phyloP scores from a whole-genome alignment of 1,140 invertebrate genomes.

The Papilio machaon region DNA sequence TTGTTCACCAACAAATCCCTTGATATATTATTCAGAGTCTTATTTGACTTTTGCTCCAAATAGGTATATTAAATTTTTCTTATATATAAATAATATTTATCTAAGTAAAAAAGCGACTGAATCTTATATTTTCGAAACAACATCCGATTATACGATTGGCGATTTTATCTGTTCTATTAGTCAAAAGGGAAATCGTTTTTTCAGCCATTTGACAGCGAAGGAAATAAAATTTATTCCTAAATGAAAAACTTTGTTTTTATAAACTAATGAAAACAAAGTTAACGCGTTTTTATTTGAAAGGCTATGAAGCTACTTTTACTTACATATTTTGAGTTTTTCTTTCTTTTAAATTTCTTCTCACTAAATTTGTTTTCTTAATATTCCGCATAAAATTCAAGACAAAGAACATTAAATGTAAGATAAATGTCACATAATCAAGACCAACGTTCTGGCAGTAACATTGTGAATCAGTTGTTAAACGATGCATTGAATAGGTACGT shows the following conservation, averaged over 20 bases:
- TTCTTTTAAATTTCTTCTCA: background rate
- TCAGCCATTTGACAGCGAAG: constrained; percentile 17
- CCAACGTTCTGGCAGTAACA: background rate
- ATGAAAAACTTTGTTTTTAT: background rate
- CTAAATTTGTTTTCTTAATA: background rate
- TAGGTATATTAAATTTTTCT: background rate
- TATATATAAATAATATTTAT: background rate
- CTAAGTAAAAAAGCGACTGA: background rate
- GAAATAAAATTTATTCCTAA: constrained; percentile 5
- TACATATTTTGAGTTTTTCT: background rate
- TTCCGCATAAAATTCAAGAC: too few species aligned
- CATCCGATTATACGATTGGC: constrained; percentile 26
- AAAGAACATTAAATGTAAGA: background rate
- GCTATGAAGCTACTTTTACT: background rate
- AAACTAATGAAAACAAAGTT: background rate
- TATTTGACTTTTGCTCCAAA: background rate
- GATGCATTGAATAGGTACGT: constrained; percentile 13
- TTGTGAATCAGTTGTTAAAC: constrained; percentile 14
- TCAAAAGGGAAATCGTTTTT: constrained; percentile 20
- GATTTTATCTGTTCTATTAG: constrained; percentile 28
- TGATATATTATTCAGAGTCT: too few species aligned
- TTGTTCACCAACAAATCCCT: too few species aligned
- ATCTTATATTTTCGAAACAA: constrained; percentile 20
- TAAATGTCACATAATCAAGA: background rate
- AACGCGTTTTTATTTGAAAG: background rate